Evolutionary conservation across 1,140 invertebrate species (phyloP).

Genomic region (Vanessa tameamea): DNA sequence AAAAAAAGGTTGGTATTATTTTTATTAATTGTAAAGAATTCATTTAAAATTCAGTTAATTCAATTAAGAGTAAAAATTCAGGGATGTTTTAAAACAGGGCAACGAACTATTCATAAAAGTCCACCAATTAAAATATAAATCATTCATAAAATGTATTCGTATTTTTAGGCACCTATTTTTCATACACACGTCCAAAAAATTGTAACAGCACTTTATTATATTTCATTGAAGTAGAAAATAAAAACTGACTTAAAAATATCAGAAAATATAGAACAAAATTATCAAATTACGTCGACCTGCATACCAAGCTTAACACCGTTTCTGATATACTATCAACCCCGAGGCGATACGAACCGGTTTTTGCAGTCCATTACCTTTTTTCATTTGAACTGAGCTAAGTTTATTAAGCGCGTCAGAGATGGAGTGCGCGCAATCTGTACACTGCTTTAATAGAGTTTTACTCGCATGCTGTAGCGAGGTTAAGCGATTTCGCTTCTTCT

Average conservation of each 20-base stretch:
- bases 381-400: conserved; percentile 56
- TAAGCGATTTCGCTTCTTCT: conserved; percentile 17
- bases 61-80: not conserved
- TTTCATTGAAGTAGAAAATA: conserved; percentile 1
- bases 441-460: conserved; percentile 27
- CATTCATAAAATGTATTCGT: not conserved
- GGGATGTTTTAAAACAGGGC: not conserved
- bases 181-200: not conserved
- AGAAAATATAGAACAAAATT: conserved; percentile 10
- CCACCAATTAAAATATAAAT: not conserved
- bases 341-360: conserved; percentile 47
- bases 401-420: conserved; percentile 54
- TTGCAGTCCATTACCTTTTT: conserved; percentile 66
- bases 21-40: no score
- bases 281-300: conserved; percentile 2
- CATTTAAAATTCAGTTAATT: no score
- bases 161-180: conserved; percentile 1
- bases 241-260: conserved; percentile 1
- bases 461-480: conserved; percentile 6
- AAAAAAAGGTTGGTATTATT: no score
- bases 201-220: not conserved
- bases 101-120: not conserved
- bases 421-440: conserved; percentile 33
- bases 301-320: conserved; percentile 17
- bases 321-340: not conserved